Percentiles rank a stretch among this genome's conserved stretches.
Evolutionary conservation across 2,888 invertebrate genomes (phyloP).

Genomic region (Calephelis perditalis): DNA sequence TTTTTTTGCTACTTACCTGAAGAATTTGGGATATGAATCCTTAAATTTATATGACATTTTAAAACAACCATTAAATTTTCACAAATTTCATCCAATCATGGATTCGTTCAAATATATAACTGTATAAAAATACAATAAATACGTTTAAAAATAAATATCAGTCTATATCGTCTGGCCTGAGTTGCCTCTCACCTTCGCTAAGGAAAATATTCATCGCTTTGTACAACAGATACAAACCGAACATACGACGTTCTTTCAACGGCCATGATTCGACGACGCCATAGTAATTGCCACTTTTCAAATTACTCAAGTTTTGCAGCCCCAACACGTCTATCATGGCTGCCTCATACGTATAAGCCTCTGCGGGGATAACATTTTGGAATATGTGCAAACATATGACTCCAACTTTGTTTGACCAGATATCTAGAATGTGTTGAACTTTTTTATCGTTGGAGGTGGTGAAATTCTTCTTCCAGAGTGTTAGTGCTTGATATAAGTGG

Average conservation of each 20-base stretch:
- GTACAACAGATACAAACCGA: constrained; percentile 88
- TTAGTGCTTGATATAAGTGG: constrained; percentile 93
- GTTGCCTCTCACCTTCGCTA: constrained; percentile 92
- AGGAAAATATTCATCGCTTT: constrained; percentile 91
- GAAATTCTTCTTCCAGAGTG: constrained; percentile 76
- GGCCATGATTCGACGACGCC: constrained; percentile 87
- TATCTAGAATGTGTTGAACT: constrained; percentile 87
- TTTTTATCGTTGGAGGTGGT: constrained; percentile 76
- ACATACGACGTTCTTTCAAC: constrained; percentile 80
- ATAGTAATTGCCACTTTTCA: constrained; percentile 89
- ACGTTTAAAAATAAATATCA: constrained; percentile 33
- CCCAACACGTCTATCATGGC: constrained; percentile 95
- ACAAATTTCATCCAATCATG: neutral
- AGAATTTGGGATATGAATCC: too few relatives aligned
- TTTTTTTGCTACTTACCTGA: too few relatives aligned
- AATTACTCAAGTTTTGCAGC: constrained; percentile 85
- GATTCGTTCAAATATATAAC: neutral
- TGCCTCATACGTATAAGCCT: constrained; percentile 96
- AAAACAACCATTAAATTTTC: neutral
- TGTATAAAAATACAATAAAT: neutral
- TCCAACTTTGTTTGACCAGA: constrained; percentile 90
- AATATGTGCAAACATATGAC: constrained; percentile 95
- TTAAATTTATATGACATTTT: too few relatives aligned
- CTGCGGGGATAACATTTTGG: constrained; percentile 92
- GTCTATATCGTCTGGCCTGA: constrained; percentile 85